phyloP scores from a whole-genome alignment of 2,888 invertebrate species.

The Sycophila texana region DNA sequence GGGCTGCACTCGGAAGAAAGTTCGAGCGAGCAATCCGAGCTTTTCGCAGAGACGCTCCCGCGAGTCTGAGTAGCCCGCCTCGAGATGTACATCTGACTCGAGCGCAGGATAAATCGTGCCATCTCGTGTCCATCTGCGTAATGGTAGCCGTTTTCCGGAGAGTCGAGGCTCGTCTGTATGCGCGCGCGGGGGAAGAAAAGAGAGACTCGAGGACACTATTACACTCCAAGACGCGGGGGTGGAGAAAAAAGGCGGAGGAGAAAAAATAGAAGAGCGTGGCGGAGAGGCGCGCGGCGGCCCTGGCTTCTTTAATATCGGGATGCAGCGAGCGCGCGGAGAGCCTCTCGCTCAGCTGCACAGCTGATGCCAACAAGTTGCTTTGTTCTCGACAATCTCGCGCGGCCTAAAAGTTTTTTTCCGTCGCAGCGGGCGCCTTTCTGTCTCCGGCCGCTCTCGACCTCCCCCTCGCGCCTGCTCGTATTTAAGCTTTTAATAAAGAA shows the following conservation, averaged over 20 bases:
- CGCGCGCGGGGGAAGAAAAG: constrained; percentile 11
- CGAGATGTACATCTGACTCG: not conserved
- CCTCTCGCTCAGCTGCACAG: constrained; percentile 49
- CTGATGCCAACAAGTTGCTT: constrained; percentile 58
- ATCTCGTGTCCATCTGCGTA: constrained; percentile 55
- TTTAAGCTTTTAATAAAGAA: constrained; percentile 54
- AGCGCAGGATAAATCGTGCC: constrained; percentile 34
- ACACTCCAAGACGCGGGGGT: constrained; percentile 50
- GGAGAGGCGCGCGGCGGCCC: not conserved
- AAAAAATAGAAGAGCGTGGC: too few relatives aligned
- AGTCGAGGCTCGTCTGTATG: not conserved
- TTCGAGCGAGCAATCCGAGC: constrained; percentile 48
- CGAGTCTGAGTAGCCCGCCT: constrained; percentile 11
- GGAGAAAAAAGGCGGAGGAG: not conserved
- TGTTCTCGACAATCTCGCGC: constrained; percentile 51
- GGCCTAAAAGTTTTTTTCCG: constrained; percentile 47
- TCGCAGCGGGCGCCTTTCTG: not conserved
- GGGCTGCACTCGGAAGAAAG: constrained; percentile 4
- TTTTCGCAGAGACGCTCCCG: not conserved
- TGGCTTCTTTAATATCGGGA: constrained; percentile 54
- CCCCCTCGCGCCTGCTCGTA: constrained; percentile 4
- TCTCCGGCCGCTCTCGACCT: not conserved
- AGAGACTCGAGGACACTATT: constrained; percentile 38
- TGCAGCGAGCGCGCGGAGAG: constrained; percentile 22
- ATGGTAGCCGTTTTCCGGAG: constrained; percentile 51